Evolutionary conservation across 2,888 invertebrate genomes (phyloP).

Genomic region (Drosophila conformis): DNA sequence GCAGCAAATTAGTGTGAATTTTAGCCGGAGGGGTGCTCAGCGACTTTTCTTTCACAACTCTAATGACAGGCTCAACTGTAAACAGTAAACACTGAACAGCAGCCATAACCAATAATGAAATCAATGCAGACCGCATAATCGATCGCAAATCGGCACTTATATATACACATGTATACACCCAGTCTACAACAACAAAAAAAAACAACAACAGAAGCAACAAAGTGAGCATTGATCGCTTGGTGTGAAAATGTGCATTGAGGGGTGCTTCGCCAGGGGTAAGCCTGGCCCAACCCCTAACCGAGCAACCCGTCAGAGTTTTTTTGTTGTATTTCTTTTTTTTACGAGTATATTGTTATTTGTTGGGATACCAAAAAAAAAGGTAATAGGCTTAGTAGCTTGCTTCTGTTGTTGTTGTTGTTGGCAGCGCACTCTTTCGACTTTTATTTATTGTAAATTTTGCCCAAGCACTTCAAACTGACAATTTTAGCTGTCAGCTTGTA

Average conservation of each 20-base stretch:
- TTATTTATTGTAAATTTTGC: slow-evolving; percentile 76
- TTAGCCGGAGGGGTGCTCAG: slow-evolving; percentile 7
- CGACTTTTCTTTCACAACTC: slow-evolving; percentile 6
- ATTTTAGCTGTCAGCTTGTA: slow-evolving; percentile 68
- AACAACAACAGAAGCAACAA: slow-evolving; percentile 27
- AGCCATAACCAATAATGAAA: slow-evolving; percentile 65
- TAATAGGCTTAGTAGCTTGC: slow-evolving; percentile 68
- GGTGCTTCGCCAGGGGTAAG: slow-evolving; percentile 59
- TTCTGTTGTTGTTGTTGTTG: slow-evolving; percentile 36
- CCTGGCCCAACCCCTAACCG: slow-evolving; percentile 57
- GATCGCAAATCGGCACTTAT: slow-evolving; percentile 55
- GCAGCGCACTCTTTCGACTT: slow-evolving; percentile 38
- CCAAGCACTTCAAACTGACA: slow-evolving; percentile 79
- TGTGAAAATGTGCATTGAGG: slow-evolving; percentile 49
- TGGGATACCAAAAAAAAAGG: slow-evolving; percentile 37
- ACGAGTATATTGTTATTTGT: slow-evolving; percentile 35
- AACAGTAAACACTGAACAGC: slow-evolving; percentile 27
- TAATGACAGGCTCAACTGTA: slow-evolving; percentile 53
- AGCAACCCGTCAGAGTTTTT: slow-evolving; percentile 68
- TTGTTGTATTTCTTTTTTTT: slow-evolving; percentile 14
- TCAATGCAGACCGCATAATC: slow-evolving; percentile 77
- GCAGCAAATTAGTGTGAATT: slow-evolving; percentile 60
- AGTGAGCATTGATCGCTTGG: slow-evolving; percentile 70
- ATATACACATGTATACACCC: background rate
- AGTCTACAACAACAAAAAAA: slow-evolving; percentile 27